Evolutionary conservation across 2,113 vertebrate species (phyloP), one percentile per base, ranked within the genome.

Genomic region (Loxodonta africana): DNA sequence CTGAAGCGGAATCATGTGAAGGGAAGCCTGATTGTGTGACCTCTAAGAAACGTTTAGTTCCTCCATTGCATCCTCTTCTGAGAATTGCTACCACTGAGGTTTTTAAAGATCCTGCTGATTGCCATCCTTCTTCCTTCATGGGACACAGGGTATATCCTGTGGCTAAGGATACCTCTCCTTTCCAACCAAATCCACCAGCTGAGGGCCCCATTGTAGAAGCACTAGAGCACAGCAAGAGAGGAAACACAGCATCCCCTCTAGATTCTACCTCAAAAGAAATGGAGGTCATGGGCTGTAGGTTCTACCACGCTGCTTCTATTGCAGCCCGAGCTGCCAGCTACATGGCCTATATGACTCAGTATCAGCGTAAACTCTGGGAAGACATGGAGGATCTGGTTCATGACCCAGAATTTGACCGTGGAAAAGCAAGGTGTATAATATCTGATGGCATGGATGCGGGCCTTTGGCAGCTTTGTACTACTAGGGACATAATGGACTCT

Each of bases 261-360:
- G 97, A 98, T 89, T 94, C 97, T 95, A 97, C 97, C 95, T 98
- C 97, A 94, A 98, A 97, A 93, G 98, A 98, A 95, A 98, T 98
- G 98, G 97, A 98, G 88, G 67, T 94, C n/a, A 97, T 98, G 98
- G 97, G 97, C 81, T 98, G 97, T 87, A 98, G 97, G n/a, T 98
- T 98, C 88, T 98, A 98, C 84, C 97, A 98, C 1, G 97, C 97
- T 91, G 95, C 96, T 88, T 98, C 97, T 28, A 98, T 97, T 76
- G 97, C 97, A 65, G 97, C 98, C 20, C 97, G 96, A 71, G 97
- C 97, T 95, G 97, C 97, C 90, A 98, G 97, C 92, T 98, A 97
- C 69, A 95, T 98, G 97, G 97, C 97, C 48, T 98, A 97, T 83
- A 97, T 98, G 97, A 97, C 96, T 83, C 97, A 96, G 2, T 98